Percentiles rank a stretch among this genome's conserved stretches.
Evolutionary conservation across 2,888 invertebrate genomes (phyloP).

Genomic region (Cecidostiba fungosa): DNA sequence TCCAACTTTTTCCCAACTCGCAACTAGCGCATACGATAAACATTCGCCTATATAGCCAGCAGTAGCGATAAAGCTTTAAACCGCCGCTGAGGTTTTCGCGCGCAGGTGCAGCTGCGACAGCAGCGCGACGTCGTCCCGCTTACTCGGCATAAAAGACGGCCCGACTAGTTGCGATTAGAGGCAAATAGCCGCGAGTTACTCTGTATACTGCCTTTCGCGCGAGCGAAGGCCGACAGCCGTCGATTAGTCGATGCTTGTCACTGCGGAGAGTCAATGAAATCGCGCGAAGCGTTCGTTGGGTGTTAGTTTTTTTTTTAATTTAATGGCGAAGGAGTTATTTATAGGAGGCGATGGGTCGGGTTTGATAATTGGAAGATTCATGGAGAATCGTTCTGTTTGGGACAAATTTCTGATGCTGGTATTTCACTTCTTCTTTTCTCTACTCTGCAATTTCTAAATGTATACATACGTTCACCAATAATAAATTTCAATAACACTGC

Average conservation of each 20-base stretch:
- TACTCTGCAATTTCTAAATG: background rate
- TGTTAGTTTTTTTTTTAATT: background rate
- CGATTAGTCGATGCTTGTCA: slow-evolving; percentile 41
- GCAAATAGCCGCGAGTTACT: background rate
- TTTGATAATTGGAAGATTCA: slow-evolving; percentile 38
- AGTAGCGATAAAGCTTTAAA: slow-evolving; percentile 12
- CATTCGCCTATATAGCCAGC: slow-evolving; percentile 5
- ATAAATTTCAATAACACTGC: background rate
- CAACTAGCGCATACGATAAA: slow-evolving; percentile 26
- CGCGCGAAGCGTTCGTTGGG: background rate
- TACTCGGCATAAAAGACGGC: slow-evolving; percentile 26
- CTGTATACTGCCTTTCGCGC: background rate
- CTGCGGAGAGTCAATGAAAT: slow-evolving; percentile 17
- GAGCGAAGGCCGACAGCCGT: slow-evolving; percentile 31
- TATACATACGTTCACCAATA: background rate
- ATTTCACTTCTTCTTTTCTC: background rate
- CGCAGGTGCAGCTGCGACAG: slow-evolving; percentile 23
- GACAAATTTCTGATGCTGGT: slow-evolving; percentile 31
- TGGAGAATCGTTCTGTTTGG: slow-evolving; percentile 1
- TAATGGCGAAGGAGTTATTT: slow-evolving; percentile 5
- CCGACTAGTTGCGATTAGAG: slow-evolving; percentile 30
- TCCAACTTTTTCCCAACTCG: slow-evolving; percentile 14
- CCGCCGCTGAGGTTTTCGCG: slow-evolving; percentile 7
- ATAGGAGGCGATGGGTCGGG: slow-evolving; percentile 15
- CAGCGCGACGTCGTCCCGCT: slow-evolving; percentile 4